A percentile compares a stretch with the other conserved stretches of the same genome.
Evolutionary conservation across 2,797 vertebrate genomes (phyloP).

Genomic region (Merluccius polli): DNA sequence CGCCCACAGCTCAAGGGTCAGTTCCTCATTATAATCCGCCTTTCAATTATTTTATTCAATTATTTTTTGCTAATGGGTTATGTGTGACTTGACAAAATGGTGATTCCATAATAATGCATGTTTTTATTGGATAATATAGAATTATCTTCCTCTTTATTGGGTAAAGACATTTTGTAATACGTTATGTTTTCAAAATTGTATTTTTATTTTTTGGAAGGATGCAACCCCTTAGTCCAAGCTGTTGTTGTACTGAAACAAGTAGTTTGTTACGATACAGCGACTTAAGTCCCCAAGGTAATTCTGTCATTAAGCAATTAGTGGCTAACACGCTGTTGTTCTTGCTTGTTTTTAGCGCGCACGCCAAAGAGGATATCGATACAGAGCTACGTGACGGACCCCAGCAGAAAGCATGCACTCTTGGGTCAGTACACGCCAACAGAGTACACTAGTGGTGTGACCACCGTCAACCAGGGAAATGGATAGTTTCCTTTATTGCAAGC

Average conservation of each 20-base stretch:
- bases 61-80: too few relatives aligned
- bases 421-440: slow-evolving; percentile 40
- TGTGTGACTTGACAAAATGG: not conserved
- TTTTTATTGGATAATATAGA: too few relatives aligned
- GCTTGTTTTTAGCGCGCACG: slow-evolving; percentile 19
- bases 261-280: not conserved
- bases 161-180: not conserved
- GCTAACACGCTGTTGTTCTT: not conserved
- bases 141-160: not conserved
- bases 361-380: slow-evolving; percentile 32
- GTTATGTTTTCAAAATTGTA: too few relatives aligned
- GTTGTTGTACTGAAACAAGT: not conserved
- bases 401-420: slow-evolving; percentile 56
- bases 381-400: slow-evolving; percentile 37
- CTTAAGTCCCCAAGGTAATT: not conserved
- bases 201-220: too few relatives aligned
- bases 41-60: not conserved
- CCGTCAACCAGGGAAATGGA: too few relatives aligned
- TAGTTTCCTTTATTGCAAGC: not conserved
- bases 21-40: not conserved
- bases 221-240: not conserved
- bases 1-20: slow-evolving; percentile 41
- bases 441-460: not conserved
- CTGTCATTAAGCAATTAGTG: not conserved
- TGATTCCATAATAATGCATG: not conserved